Percentiles rank a stretch among this genome's conserved stretches.
These are phyloP conservation scores for Euwallacea fornicatus DNA, from an alignment of 1,140 invertebrate genomes.

Conservation along the genomic window DNA sequence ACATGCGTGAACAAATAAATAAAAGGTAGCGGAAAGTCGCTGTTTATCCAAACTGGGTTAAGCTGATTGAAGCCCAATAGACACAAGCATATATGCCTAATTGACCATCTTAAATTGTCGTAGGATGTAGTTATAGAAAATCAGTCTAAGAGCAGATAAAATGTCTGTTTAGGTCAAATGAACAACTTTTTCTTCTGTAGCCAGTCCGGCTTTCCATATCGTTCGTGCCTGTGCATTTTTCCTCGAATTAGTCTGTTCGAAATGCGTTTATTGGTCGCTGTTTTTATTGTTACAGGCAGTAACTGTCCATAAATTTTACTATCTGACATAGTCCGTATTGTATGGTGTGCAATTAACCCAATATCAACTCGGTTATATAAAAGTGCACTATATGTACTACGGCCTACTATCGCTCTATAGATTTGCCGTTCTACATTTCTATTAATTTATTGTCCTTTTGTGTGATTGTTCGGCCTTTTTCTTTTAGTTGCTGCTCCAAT, in stretches of 20 bases:
- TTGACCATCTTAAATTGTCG: slow-evolving; percentile 17
- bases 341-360: slow-evolving; percentile 5
- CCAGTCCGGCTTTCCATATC: slow-evolving; percentile 26
- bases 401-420: not conserved
- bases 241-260: slow-evolving; percentile 14
- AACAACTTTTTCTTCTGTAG: slow-evolving; percentile 29
- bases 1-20: no score
- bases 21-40: no score
- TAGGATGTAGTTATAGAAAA: slow-evolving; percentile 18
- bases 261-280: not conserved
- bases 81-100: slow-evolving; percentile 1
- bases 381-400: not conserved
- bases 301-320: slow-evolving; percentile 11
- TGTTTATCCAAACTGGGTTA: no score
- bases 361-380: slow-evolving; percentile 10
- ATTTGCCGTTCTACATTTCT: slow-evolving; percentile 1
- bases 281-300: slow-evolving; percentile 1
- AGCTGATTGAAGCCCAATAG: no score
- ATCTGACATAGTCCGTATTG: slow-evolving; percentile 14
- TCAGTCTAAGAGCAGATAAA: slow-evolving; percentile 4
- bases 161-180: slow-evolving; percentile 24
- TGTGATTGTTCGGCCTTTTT: no score
- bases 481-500: no score
- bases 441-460: no score
- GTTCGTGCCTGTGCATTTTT: slow-evolving; percentile 7